Conservation (phyloP, 2,797 vertebrate genomes). For the Labroides dimidiatus region DNA sequence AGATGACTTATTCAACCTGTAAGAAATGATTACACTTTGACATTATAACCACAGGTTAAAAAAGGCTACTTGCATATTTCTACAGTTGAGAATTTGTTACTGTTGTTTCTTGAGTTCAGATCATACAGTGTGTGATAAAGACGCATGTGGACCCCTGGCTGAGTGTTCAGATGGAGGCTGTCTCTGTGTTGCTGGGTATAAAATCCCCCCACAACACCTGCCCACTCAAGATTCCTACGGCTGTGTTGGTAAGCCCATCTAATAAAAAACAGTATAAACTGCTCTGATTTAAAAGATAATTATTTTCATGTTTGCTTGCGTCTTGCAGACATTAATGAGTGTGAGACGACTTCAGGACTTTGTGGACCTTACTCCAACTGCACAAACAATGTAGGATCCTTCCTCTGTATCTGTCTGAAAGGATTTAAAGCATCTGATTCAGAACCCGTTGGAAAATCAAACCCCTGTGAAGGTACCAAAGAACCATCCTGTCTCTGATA, state of each 20-base stretch:
- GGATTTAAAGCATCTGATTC: constrained; percentile 39
- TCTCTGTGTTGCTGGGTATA: constrained; percentile 43
- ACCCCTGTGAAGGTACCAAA: constrained; percentile 50
- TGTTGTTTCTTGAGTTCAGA: constrained; percentile 36
- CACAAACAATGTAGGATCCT: constrained; percentile 48
- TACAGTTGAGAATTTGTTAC: neutral
- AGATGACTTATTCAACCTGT: constrained; percentile 32
- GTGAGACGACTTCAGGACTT: accelerated
- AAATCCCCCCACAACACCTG: neutral
- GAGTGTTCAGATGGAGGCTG: constrained; percentile 53
- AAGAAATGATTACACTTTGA: neutral
- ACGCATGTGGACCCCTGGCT: constrained; percentile 58
- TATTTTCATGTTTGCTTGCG: neutral
- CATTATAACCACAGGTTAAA: neutral
- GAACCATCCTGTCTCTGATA: neutral
- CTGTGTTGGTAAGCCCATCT: constrained; percentile 49
- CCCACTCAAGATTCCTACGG: constrained; percentile 41
- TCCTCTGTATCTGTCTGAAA: constrained; percentile 42
- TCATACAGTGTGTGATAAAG: constrained; percentile 26
- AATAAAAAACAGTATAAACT: neutral
- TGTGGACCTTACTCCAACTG: constrained; percentile 58
- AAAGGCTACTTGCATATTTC: neutral
- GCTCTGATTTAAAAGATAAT: neutral
- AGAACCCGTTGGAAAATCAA: neutral
- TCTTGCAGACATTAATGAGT: constrained; percentile 69